Base-by-base conservation (phyloP, 2,888 invertebrate species). In the Dryomyza anilis region DNA sequence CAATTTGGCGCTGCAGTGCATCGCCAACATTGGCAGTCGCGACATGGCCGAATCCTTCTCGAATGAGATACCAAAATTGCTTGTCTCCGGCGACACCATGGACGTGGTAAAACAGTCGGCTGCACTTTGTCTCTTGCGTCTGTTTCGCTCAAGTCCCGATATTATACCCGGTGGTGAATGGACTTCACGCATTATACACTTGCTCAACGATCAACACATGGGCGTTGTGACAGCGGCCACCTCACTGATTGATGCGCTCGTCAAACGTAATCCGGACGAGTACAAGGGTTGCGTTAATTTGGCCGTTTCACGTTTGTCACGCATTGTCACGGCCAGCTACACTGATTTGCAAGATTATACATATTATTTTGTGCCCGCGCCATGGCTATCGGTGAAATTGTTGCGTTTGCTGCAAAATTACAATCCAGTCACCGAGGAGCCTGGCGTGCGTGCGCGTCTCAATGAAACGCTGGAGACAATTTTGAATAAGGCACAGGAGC, bases 31-130 rank as follows among this genome's bases (percentile, higher is more conserved):
- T 83, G 99, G 99, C 65, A 97, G 96, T 82, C 92, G 95, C 78
- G 99, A 99, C 83, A 99, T 99, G 99, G 98, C 98, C n/a, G 98
- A 99, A 84, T 97, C 97, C 52, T 98, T 99, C 85, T 95, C 96
- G 62, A 93, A 92, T 75, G 99, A 99, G 84, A 97, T 99, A 82
- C 99, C 99, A 68, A 98, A 97, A 84, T 87, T 99, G 61, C 89
- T 99, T 70, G 98, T 99, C 39, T 98, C 98, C 67, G 93, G 94
- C 30, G 99, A 99, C 81, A 98, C 99, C 16, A 98, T 98, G 91
- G 99, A 99, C 85, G 95, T 97, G 64, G 98, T 99, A 1, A 99
- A 99, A 85, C 99, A 99, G 85, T 98, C 97, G 74, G 98, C 99
- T 71, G 99, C 99, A 59, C 87, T 99, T 50, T 99, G 99, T 81